phyloP scores from a whole-genome alignment of 2,888 invertebrate genomes.

The Agonum fuliginosum region DNA sequence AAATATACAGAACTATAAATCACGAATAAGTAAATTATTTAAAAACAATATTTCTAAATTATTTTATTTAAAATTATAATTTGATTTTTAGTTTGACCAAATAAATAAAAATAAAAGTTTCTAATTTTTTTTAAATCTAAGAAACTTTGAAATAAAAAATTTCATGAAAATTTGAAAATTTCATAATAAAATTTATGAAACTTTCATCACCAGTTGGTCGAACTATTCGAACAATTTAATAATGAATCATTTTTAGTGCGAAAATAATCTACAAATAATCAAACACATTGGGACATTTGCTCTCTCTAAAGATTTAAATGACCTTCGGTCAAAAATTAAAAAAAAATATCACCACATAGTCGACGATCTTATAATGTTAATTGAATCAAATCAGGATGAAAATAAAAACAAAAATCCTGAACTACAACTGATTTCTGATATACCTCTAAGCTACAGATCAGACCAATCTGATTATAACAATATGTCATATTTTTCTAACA shows the following conservation, averaged over 20 bases:
- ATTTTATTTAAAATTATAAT: too few species aligned
- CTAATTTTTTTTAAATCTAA: too few species aligned
- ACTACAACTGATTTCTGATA: slow-evolving; percentile 73
- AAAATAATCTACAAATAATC: slow-evolving; percentile 74
- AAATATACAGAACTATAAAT: too few species aligned
- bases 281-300: slow-evolving; percentile 73
- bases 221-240: slow-evolving; percentile 42
- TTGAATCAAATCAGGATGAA: slow-evolving; percentile 67
- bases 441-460: slow-evolving; percentile 69
- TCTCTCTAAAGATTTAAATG: slow-evolving; percentile 72
- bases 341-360: slow-evolving; percentile 70
- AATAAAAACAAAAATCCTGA: slow-evolving; percentile 72
- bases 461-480: slow-evolving; percentile 56
- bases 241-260: slow-evolving; percentile 72
- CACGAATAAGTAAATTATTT: too few species aligned
- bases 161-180: too few species aligned
- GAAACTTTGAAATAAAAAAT: too few species aligned
- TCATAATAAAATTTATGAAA: too few species aligned
- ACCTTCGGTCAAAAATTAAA: slow-evolving; percentile 72
- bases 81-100: too few species aligned
- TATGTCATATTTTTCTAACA: not conserved
- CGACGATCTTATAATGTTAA: slow-evolving; percentile 73
- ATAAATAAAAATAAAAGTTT: too few species aligned
- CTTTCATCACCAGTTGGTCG: too few species aligned
- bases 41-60: too few species aligned